Conservation (phyloP, 2,113 vertebrate species). For the Ondatra zibethicus region DNA sequence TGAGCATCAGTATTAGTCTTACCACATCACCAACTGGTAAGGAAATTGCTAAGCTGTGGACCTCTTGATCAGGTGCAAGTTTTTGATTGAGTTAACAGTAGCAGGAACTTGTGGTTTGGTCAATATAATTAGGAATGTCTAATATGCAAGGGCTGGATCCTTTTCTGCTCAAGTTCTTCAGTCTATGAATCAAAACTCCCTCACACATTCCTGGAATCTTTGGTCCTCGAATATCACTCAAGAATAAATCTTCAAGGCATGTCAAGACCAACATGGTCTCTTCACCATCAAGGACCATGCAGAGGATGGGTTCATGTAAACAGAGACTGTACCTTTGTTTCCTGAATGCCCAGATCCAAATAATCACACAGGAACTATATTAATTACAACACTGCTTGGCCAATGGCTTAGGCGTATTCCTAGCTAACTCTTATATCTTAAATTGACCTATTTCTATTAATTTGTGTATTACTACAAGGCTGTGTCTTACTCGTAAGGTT, state of each 20-base stretch:
- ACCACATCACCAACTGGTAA: background rate
- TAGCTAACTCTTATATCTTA: too few species aligned
- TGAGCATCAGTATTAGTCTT: background rate
- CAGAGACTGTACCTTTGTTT: too few species aligned
- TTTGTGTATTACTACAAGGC: too few species aligned
- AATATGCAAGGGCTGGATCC: background rate
- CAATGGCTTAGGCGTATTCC: too few species aligned
- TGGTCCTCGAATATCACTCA: background rate
- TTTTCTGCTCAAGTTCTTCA: conserved; percentile 11
- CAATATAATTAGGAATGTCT: background rate
- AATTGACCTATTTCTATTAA: too few species aligned
- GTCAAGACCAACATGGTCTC: background rate
- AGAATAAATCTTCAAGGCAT: conserved; percentile 1
- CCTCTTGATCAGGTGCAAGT: background rate
- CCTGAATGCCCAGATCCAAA: too few species aligned
- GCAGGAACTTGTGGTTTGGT: background rate
- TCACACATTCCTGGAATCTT: background rate
- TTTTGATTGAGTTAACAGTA: background rate
- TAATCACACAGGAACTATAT: too few species aligned
- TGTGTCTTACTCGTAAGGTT: too few species aligned
- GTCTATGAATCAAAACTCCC: background rate
- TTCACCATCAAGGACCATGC: background rate
- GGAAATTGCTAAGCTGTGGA: background rate
- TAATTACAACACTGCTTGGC: too few species aligned
- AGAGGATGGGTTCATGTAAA: background rate